A percentile compares a stretch with the other conserved stretches of the same genome.
Evolutionary conservation across 2,888 invertebrate genomes (phyloP).

Genomic region (Herminia tarsipennalis): DNA sequence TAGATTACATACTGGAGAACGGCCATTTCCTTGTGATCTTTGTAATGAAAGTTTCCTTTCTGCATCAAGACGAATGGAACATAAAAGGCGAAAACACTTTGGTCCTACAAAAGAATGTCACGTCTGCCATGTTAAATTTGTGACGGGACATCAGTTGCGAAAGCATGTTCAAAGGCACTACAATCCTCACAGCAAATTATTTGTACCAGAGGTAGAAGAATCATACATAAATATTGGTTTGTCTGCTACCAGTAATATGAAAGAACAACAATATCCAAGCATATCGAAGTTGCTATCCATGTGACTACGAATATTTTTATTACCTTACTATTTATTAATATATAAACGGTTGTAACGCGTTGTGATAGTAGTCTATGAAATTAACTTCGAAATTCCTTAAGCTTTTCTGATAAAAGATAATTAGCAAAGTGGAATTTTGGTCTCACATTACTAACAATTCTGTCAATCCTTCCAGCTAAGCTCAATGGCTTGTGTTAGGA

Average conservation of each 20-base stretch:
- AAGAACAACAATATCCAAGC: slow-evolving; percentile 29
- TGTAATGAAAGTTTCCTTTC: slow-evolving; percentile 72
- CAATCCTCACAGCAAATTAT: slow-evolving; percentile 72
- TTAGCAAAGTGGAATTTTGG: too few species aligned
- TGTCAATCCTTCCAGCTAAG: too few species aligned
- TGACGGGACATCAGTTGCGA: slow-evolving; percentile 54
- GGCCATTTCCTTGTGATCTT: slow-evolving; percentile 69
- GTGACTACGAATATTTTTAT: too few species aligned
- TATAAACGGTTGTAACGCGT: too few species aligned
- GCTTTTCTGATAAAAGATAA: too few species aligned
- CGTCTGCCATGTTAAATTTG: slow-evolving; percentile 66
- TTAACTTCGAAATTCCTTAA: too few species aligned
- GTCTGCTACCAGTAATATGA: slow-evolving; percentile 19
- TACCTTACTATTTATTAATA: too few species aligned
- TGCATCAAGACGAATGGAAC: slow-evolving; percentile 70
- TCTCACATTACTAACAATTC: too few species aligned
- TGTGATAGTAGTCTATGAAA: too few species aligned
- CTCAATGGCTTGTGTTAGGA: too few species aligned
- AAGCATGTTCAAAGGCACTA: slow-evolving; percentile 68
- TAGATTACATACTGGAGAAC: slow-evolving; percentile 74
- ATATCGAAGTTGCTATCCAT: slow-evolving; percentile 34
- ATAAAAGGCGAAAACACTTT: slow-evolving; percentile 66
- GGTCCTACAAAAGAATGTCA: slow-evolving; percentile 67
- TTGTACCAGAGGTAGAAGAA: slow-evolving; percentile 39
- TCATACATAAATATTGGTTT: slow-evolving; percentile 17